These are phyloP conservation scores for Acheta domesticus DNA, from an alignment of 2,888 invertebrate genomes.

Conservation along the genomic window DNA sequence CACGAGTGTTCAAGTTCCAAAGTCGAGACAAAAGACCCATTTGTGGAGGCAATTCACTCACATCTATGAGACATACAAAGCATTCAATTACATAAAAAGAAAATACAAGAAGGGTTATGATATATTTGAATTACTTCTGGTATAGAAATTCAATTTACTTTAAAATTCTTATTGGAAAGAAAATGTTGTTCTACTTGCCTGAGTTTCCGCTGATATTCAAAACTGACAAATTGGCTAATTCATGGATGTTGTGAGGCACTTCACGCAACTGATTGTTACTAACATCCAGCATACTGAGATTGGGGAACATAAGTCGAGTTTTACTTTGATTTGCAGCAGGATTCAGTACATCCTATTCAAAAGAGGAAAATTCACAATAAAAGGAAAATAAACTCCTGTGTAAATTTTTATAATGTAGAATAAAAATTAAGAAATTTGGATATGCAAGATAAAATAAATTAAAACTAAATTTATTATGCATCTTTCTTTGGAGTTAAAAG, in stretches of 20 bases:
- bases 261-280: constrained; percentile 78
- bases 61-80: constrained; percentile 51
- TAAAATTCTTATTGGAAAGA: no score
- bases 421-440: not conserved
- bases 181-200: constrained; percentile 47
- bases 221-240: constrained; percentile 84
- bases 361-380: not conserved
- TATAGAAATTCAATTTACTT: no score
- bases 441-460: no score
- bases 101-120: not conserved
- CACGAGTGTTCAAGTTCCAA: constrained; percentile 92
- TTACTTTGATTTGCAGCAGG: constrained; percentile 54
- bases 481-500: no score
- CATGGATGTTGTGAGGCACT: constrained; percentile 80
- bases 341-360: constrained; percentile 35
- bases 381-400: not conserved
- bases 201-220: constrained; percentile 85
- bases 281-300: constrained; percentile 91
- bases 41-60: constrained; percentile 87
- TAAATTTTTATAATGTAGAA: not conserved
- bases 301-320: constrained; percentile 80
- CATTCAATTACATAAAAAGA: not conserved
- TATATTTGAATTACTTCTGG: no score
- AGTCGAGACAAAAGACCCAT: constrained; percentile 91
- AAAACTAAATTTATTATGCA: no score